Evolutionary conservation across 2,888 invertebrate genomes (phyloP), one percentile per base, ranked within the genome.

Genomic region (Fragum fragum): DNA sequence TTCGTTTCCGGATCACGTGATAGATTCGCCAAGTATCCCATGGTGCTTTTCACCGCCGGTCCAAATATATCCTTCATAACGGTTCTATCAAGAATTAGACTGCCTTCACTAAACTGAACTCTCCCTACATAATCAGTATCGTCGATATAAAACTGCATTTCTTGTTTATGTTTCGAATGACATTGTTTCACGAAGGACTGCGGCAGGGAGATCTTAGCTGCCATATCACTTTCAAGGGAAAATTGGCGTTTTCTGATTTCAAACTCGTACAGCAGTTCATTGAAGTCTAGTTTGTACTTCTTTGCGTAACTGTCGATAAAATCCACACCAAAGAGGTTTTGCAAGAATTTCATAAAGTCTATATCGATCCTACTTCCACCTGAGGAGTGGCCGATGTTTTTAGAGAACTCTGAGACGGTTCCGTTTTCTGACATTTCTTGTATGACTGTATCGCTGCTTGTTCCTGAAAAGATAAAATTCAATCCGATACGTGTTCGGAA

Each of bases 241-340:
- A 88, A 88, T 23, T 61, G 79, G 36, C 88, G 80, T 68, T 89
- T 89, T 42, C 81, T 83, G 7, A 85, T 81, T 57, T 88, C 89
- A 79, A 89, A 89, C 42, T 89, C 89, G 59, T 89, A 87, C 32
- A 85, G 87, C 14, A 89, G 73, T 18, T 83, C 78, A 18, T 81
- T 68, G n/a, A 85, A 83, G 42, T 87, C 89, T 5, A 76, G 28
- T 73, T 80, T 85, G 52, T 85, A 74, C 42, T 85, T 88, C 61
- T 85, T 85, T 11, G 84, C 75, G 63, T 87, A 89, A 61, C 69
- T 75, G 9, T 88, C 89, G 70, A 88, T 87, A 26, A 88, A 83
- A 26, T 89, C 89, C 23, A 72, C 74, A 18, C 82, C 82, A 21
- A 87, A 79, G 1, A 89, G 53, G 28, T 82, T 71, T 52, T 78